A percentile compares a stretch with the other conserved stretches of the same genome.
Conservation (phyloP, 2,113 vertebrate species). For the Myrmecophaga tridactyla region DNA sequence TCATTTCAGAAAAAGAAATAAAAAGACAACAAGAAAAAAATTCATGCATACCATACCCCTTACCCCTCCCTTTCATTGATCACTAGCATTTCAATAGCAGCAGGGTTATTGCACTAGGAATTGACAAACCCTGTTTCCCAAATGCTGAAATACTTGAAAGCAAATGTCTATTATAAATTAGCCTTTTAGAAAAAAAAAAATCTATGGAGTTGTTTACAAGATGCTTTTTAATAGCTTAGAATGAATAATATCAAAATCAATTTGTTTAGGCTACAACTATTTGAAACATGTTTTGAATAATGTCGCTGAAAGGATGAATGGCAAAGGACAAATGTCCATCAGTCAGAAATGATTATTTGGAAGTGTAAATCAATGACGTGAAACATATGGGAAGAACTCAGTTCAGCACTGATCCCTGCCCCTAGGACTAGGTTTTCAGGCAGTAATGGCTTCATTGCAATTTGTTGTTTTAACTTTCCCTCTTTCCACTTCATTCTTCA, state of each 20-base stretch:
- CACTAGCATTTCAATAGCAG: too few species aligned
- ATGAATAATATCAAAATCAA: not conserved
- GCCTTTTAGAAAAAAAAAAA: not conserved
- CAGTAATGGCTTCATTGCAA: not conserved
- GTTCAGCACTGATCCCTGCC: not conserved
- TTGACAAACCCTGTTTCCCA: not conserved
- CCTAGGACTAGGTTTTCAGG: not conserved
- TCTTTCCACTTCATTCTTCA: not conserved
- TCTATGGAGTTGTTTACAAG: conserved; percentile 3
- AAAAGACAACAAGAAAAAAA: too few species aligned
- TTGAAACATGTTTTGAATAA: not conserved
- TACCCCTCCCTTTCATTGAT: too few species aligned
- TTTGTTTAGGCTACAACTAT: not conserved
- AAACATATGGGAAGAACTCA: not conserved
- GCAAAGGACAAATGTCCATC: not conserved
- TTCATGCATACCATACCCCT: too few species aligned
- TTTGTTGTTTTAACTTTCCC: not conserved
- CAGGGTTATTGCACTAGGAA: not conserved
- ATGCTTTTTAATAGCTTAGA: not conserved
- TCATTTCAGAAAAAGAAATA: too few species aligned
- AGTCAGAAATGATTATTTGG: not conserved
- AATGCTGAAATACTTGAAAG: not conserved
- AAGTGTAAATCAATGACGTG: not conserved
- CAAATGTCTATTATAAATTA: conserved; percentile 5
- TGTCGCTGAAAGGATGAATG: not conserved